Conservation (phyloP, 2,888 invertebrate genomes). For the Epinotia brunnichana region DNA sequence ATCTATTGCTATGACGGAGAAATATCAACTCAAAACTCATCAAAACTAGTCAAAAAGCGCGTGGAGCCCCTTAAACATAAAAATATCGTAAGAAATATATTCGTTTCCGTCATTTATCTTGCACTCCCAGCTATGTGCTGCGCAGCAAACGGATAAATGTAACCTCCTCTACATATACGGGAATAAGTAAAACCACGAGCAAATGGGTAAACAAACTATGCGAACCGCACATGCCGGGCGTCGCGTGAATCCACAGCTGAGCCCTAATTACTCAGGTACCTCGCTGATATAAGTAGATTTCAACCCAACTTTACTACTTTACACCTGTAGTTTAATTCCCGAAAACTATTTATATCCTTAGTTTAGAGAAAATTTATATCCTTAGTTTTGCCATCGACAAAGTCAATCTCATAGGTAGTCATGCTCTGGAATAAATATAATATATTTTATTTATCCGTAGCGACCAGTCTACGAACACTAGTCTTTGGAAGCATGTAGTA, state of each 20-base stretch:
- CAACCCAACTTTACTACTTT: background rate
- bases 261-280: constrained; percentile 36
- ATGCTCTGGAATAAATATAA: no score
- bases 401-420: no score
- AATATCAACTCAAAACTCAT: no score
- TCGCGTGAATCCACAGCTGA: constrained; percentile 34
- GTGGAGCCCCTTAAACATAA: no score
- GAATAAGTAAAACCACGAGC: constrained; percentile 31
- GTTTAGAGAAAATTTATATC: no score
- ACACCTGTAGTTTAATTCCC: background rate
- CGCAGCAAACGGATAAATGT: constrained; percentile 8
- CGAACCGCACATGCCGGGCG: constrained; percentile 28
- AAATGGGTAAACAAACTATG: constrained; percentile 41
- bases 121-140: constrained; percentile 7
- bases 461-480: no score
- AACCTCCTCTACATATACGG: constrained; percentile 15
- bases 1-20: no score
- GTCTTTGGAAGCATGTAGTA: no score
- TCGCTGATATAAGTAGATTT: constrained; percentile 32
- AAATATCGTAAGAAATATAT: no score
- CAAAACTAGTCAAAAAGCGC: no score
- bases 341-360: background rate
- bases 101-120: constrained; percentile 19
- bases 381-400: no score
- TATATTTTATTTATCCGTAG: no score